A percentile compares a stretch with the other conserved stretches of the same genome.
Evolutionary conservation across 2,888 invertebrate species (phyloP).

Genomic region (Spilosoma lubricipeda): DNA sequence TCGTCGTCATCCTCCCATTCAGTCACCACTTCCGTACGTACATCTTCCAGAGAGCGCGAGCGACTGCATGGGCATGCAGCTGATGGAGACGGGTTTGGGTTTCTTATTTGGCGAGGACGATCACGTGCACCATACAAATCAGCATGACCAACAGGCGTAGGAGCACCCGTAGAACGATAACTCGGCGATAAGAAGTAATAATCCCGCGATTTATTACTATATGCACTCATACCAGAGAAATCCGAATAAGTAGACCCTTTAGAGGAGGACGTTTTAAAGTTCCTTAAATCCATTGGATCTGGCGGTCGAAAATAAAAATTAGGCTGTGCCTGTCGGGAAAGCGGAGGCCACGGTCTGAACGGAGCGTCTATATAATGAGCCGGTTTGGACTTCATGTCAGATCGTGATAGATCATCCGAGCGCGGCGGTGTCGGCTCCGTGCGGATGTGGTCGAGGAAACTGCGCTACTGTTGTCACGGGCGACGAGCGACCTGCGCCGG

Average conservation of each 20-base stretch:
- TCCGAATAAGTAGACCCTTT: conserved; percentile 82
- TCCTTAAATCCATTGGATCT: conserved; percentile 81
- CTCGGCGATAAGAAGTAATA: conserved; percentile 90
- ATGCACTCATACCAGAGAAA: conserved; percentile 83
- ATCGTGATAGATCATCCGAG: conserved; percentile 83
- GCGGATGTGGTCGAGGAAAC: conserved; percentile 81
- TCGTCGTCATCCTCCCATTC: conserved; percentile 88
- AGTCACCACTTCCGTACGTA: conserved; percentile 88
- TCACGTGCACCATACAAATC: conserved; percentile 74
- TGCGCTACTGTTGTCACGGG: conserved; percentile 79
- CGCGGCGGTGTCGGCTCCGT: conserved; percentile 77
- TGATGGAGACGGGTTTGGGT: conserved; percentile 67
- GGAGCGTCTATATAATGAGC: conserved; percentile 82
- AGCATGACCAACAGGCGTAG: conserved; percentile 71
- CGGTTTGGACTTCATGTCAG: conserved; percentile 89
- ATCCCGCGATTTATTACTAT: conserved; percentile 80
- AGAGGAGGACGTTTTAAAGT: conserved; percentile 80
- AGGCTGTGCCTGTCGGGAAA: conserved; percentile 84
- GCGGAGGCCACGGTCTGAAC: conserved; percentile 89
- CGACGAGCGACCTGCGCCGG: conserved; percentile 68
- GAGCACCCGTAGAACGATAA: conserved; percentile 89
- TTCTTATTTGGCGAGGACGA: conserved; percentile 79
- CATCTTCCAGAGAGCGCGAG: conserved; percentile 91
- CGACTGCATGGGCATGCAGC: conserved; percentile 88
- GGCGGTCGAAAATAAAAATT: conserved; percentile 83